These are phyloP conservation scores for Allophyes oxyacanthae DNA, from an alignment of 2,888 invertebrate genomes.

Conservation along the genomic window DNA sequence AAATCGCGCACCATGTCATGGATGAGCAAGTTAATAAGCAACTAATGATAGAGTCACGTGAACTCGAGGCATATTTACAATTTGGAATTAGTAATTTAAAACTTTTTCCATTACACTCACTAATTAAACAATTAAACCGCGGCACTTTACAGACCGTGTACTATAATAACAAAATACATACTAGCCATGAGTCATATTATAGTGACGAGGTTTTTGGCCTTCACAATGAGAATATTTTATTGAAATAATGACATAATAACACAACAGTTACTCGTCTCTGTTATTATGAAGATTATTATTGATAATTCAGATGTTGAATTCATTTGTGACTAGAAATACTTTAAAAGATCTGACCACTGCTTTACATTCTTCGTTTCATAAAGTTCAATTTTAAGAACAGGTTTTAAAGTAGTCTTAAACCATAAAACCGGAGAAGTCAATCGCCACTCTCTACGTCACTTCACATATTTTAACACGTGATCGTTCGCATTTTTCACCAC, in stretches of 20 bases:
- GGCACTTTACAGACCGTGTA: conserved; percentile 18
- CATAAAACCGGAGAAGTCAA: conserved; percentile 8
- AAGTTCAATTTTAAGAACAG: conserved; percentile 27
- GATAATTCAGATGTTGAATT: conserved; percentile 1
- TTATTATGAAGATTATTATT: conserved; percentile 13
- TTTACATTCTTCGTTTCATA: not conserved
- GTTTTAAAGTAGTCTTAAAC: conserved; percentile 13
- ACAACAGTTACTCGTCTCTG: conserved; percentile 15
- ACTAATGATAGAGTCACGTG: conserved; percentile 13
- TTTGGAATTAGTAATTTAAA: conserved; percentile 16
- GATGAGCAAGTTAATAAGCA: conserved; percentile 10
- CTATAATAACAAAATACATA: conserved; percentile 23
- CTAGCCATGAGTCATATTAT: conserved; percentile 43
- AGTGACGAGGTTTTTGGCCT: conserved; percentile 43
- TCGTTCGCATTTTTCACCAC: conserved; percentile 30
- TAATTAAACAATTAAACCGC: conserved; percentile 25
- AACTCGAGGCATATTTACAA: not conserved
- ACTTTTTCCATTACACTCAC: conserved; percentile 5
- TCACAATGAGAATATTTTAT: conserved; percentile 47
- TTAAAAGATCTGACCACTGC: not conserved
- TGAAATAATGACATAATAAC: conserved; percentile 42
- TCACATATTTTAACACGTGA: conserved; percentile 33
- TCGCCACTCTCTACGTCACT: conserved; percentile 29
- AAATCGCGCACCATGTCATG: conserved; percentile 29
- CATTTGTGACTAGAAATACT: conserved; percentile 2